Conservation (phyloP, 1,140 invertebrate species). For the Druon quercuslanigerum region DNA sequence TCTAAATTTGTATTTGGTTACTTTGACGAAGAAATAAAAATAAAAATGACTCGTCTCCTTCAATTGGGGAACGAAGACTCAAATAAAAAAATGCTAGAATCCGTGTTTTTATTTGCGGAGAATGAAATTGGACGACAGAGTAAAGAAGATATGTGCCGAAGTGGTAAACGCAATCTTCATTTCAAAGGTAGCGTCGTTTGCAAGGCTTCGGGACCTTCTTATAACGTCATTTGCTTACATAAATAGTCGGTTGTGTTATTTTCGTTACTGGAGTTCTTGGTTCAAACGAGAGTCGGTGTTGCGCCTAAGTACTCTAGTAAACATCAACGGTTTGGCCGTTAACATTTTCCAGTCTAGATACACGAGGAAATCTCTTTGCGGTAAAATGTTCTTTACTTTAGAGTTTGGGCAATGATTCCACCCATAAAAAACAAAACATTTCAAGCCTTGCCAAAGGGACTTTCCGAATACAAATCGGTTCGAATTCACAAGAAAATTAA, state of each 20-base stretch:
- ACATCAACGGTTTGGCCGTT: conserved; percentile 16
- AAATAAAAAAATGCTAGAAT: background rate
- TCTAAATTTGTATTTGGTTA: no score
- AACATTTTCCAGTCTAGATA: conserved; percentile 29
- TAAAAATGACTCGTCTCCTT: no score
- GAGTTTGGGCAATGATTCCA: background rate
- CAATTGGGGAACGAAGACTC: background rate
- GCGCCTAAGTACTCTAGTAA: conserved; percentile 17
- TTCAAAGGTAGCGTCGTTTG: conserved; percentile 45
- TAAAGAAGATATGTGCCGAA: background rate
- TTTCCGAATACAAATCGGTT: no score
- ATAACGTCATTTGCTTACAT: conserved; percentile 47
- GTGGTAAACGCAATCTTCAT: conserved; percentile 43
- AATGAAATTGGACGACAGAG: background rate
- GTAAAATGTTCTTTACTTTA: background rate
- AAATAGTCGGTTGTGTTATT: conserved; percentile 42
- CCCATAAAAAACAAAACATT: background rate
- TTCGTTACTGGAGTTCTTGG: conserved; percentile 24
- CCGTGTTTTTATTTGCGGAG: background rate
- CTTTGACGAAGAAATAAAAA: no score
- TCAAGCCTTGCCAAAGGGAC: background rate
- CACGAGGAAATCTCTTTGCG: conserved; percentile 3
- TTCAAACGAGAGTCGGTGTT: conserved; percentile 13
- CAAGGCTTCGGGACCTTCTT: conserved; percentile 48
- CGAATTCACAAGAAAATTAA: no score